Conservation (phyloP, 2,113 vertebrate genomes). For the Apodemus speciosus region DNA sequence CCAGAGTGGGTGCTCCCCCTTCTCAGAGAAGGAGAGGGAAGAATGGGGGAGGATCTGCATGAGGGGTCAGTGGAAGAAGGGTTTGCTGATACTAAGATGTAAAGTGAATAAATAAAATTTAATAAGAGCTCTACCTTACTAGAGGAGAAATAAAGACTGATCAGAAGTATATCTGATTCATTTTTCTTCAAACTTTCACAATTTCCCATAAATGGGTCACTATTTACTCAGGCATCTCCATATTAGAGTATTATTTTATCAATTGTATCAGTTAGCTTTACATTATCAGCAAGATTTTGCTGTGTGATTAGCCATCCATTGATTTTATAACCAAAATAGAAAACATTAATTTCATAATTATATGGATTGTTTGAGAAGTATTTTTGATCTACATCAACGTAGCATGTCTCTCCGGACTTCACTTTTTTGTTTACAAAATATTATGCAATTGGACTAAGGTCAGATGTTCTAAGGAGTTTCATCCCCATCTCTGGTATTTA, state of each 20-base stretch:
- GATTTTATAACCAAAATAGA: background rate
- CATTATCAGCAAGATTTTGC: background rate
- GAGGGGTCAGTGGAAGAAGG: too few relatives aligned
- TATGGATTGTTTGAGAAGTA: background rate
- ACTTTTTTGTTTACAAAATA: background rate
- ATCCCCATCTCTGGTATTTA: background rate
- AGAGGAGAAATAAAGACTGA: background rate
- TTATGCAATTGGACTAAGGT: background rate
- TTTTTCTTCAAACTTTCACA: background rate
- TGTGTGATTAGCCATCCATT: background rate
- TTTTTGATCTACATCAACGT: background rate
- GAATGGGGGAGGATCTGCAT: too few relatives aligned
- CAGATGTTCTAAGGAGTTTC: background rate
- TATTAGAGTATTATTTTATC: background rate
- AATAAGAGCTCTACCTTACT: background rate
- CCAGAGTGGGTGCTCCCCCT: too few relatives aligned
- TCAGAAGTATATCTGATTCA: background rate
- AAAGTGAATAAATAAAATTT: too few relatives aligned
- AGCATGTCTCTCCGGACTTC: background rate
- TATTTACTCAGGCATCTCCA: conserved; percentile 8
- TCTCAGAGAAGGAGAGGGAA: too few relatives aligned
- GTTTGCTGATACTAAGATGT: too few relatives aligned
- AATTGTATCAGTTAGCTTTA: background rate
- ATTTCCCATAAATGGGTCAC: background rate
- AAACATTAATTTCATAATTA: background rate